These are phyloP conservation scores for Lathamus discolor DNA, from an alignment of 2,113 vertebrate species.

Conservation along the genomic window DNA sequence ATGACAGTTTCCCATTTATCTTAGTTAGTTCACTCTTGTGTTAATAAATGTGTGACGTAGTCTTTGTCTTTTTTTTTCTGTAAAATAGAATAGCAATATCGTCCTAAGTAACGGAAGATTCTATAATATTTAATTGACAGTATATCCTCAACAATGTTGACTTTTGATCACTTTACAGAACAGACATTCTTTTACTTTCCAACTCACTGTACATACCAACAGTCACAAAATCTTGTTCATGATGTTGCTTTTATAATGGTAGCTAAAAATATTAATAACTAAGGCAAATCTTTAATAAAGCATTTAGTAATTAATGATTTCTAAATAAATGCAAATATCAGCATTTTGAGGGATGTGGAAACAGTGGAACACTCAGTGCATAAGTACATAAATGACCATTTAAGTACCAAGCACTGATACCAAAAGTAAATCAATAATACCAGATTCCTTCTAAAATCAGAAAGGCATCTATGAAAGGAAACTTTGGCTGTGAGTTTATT, in stretches of 20 bases:
- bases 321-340: not conserved
- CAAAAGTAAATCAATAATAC: not conserved
- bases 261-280: not conserved
- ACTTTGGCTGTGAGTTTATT: not conserved
- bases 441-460: not conserved
- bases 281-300: not conserved
- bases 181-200: not conserved
- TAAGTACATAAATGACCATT: not conserved
- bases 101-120: not conserved
- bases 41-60: not conserved
- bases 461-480: not conserved
- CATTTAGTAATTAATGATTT: not conserved
- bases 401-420: not conserved
- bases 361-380: accelerated
- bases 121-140: not conserved
- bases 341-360: not conserved
- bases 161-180: not conserved
- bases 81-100: not conserved
- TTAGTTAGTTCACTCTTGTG: not conserved
- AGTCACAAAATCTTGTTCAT: not conserved
- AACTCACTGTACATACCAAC: not conserved
- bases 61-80: not conserved
- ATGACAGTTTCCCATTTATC: not conserved
- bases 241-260: not conserved
- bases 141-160: not conserved